Conservation (phyloP, 2,797 vertebrate species). For the Sebastes iracundus region DNA sequence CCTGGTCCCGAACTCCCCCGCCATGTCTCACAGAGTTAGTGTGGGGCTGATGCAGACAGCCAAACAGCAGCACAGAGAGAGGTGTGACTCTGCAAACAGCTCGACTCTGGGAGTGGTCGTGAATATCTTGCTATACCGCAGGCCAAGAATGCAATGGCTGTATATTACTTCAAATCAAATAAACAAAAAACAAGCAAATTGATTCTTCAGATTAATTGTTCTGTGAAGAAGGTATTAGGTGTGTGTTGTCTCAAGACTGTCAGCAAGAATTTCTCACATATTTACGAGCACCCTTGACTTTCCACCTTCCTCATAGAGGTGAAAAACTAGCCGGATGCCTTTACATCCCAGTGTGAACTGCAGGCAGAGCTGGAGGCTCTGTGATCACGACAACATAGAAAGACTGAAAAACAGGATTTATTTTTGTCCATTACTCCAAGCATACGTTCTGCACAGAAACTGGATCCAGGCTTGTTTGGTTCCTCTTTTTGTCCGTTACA, state of each 20-base stretch:
- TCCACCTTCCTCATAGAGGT: constrained; percentile 15
- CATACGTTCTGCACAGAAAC: neutral
- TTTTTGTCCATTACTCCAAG: neutral
- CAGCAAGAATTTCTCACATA: constrained; percentile 31
- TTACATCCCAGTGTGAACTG: constrained; percentile 18
- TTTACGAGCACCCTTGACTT: constrained; percentile 7
- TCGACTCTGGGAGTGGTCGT: neutral
- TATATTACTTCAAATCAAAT: neutral
- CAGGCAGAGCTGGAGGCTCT: neutral
- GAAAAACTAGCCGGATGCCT: constrained; percentile 32
- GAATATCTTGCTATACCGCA: neutral
- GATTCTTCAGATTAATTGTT: neutral
- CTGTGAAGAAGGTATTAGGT: neutral
- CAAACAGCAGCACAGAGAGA: neutral
- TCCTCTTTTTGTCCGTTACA: neutral
- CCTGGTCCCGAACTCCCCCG: neutral
- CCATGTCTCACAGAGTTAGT: neutral
- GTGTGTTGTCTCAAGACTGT: neutral
- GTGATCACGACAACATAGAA: neutral
- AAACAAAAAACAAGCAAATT: neutral
- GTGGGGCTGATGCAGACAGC: neutral
- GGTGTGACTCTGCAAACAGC: neutral
- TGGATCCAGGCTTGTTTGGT: neutral
- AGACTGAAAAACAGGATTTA: neutral
- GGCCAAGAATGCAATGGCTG: neutral